phyloP scores from a whole-genome alignment of 1,140 invertebrate species.

The Penaeus japonicus region DNA sequence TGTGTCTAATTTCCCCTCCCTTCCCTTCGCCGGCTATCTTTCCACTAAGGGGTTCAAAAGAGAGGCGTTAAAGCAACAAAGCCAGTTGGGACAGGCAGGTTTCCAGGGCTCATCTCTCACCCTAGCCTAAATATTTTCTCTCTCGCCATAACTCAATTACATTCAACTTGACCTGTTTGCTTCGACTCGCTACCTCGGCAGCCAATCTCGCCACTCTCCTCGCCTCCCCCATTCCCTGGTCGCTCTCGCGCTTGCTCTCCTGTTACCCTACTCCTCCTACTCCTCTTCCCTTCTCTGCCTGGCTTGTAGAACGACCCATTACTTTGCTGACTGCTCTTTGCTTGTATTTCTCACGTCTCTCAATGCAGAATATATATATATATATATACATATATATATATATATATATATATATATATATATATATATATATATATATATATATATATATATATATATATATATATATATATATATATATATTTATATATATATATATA shows the following conservation, averaged over 20 bases:
- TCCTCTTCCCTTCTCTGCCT: neutral
- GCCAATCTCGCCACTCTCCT: slow-evolving; percentile 28
- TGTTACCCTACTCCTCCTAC: neutral
- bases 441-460: neutral
- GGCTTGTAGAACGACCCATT: neutral
- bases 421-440: neutral
- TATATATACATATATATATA: neutral
- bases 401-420: neutral
- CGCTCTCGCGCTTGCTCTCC: neutral
- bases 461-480: neutral
- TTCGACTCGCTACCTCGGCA: slow-evolving; percentile 35
- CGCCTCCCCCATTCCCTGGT: neutral
- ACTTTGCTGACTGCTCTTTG: too few relatives aligned
- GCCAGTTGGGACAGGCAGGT: neutral
- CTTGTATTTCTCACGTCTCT: too few relatives aligned
- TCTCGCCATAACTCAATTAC: slow-evolving; percentile 38
- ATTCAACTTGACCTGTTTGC: slow-evolving; percentile 50
- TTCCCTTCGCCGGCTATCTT: neutral
- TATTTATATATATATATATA: too few relatives aligned
- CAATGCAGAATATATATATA: neutral
- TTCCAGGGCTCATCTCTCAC: slow-evolving; percentile 2
- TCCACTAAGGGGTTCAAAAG: neutral
- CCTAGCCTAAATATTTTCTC: slow-evolving; percentile 44
- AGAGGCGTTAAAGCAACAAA: neutral
- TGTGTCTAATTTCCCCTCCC: neutral